A percentile compares a stretch with the other conserved stretches of the same genome.
These are phyloP conservation scores for Phaethornis superciliosus DNA, from an alignment of 2,113 vertebrate genomes.

Conservation along the genomic window DNA sequence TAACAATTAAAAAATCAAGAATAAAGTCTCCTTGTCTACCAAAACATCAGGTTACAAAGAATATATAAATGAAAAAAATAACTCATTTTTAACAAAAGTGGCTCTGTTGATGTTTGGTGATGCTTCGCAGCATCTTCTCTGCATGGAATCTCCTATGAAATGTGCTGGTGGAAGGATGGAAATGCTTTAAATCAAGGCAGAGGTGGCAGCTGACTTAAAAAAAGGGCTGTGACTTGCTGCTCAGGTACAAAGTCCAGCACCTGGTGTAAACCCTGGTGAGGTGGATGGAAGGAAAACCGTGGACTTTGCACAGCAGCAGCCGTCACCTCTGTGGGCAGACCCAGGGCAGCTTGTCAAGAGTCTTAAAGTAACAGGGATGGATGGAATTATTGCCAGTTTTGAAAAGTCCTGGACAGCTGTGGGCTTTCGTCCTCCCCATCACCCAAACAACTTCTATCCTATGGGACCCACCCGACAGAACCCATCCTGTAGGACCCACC, in stretches of 20 bases:
- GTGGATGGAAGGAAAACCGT: background rate
- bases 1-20: background rate
- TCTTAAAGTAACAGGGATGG: background rate
- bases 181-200: background rate
- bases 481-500: background rate
- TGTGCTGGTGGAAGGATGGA: background rate
- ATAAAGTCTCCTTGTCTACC: background rate
- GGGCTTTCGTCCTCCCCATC: background rate
- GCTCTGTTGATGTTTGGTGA: background rate
- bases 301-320: conserved; percentile 43
- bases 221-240: background rate
- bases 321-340: rapidly evolving
- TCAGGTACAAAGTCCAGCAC: background rate
- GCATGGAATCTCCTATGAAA: background rate
- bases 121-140: background rate
- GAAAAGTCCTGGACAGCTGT: background rate
- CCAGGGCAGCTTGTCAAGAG: background rate
- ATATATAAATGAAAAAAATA: background rate
- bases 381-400: background rate
- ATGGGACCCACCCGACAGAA: background rate
- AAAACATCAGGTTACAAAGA: background rate
- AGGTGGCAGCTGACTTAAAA: background rate
- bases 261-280: background rate
- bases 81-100: background rate
- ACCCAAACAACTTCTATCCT: background rate